Evolutionary conservation across 2,888 invertebrate species (phyloP), one percentile per base, ranked within the genome.

Genomic region (Gryllus longicercus): DNA sequence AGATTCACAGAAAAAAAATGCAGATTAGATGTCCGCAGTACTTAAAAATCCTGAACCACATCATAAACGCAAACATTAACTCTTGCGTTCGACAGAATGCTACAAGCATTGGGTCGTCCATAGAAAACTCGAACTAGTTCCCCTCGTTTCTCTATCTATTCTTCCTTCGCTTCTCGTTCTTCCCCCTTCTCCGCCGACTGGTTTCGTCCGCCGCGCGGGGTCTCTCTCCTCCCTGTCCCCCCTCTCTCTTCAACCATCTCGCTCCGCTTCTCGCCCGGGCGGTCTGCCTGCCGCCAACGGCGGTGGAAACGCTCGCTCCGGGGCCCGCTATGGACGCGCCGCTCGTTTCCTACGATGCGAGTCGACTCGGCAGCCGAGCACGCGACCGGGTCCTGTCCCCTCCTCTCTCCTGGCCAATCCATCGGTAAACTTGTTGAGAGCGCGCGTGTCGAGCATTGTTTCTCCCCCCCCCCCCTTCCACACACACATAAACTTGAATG

Each of bases 221-320:
- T 23, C 79, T 51, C 76, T 21, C 51, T 23, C 50, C n/a, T 16
- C 18, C 63, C 63, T 63, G 63, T 63, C 51, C 79, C 51, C 51
- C 51, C 51, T 14, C 25, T 21, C 79, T 23, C 51, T 50, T 18
- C 75, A 18, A 75, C 75, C 79, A 18, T 79, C 25, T 38, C 51
- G 16, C 18, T 18, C 8, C 38, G 16, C 38, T 50, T 50, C 75
- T 49, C 74, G 50, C 23, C 74, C 23, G 74, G 50, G 51, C 75
- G 25, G 74, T 23, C 38, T 50, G 78, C 78, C 11, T 16, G 18
- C 25, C 38, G 50, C 76, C 16, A 76, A n/a, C 76, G 50, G 63
- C 14, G 18, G 8, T 63, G 63, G 14, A 16, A 16, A 63, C 63
- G 63, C 63, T 63, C 63, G 63, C 63, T 63, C 2, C 63, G 63